Base-by-base conservation (phyloP, 2,113 vertebrate genomes). In the Bufo bufo region DNA sequence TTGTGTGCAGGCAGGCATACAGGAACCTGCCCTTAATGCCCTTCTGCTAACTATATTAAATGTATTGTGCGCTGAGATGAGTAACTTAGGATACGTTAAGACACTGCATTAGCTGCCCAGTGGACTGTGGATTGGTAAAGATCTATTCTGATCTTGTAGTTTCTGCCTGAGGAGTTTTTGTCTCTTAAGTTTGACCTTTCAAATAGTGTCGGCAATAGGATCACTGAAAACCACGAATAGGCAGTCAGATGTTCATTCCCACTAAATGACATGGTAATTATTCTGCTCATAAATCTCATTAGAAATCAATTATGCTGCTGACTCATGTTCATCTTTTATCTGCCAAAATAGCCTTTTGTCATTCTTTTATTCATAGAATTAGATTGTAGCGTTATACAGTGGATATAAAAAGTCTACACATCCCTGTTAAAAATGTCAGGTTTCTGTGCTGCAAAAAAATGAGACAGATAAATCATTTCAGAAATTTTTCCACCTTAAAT, bases 71-170 rank as follows among this genome's bases (percentile, higher is more conserved):
- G 61, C 72, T 69, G 59, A 77, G 45, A 43, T 72, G 63, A 87
- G 49, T 81, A 58, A 87, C 52, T 65, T 20, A 65, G 61, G 81
- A 89, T 89, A 83, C 58, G 82, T 58, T 54, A 59, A 84, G 87
- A 84, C 87, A 89, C 72, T 84, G 72, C 87, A 89, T 89, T 89
- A 89, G 87, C 81, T 89, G 82, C 81, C 81, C 72, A 84, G 59
- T 77, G 87, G 82, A 84, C 87, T 89, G 87, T n/a, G 45, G n/a
- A 77, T 50, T 59, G 61, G 72, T 69, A 63, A 88, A 88, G 49
- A 89, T 84, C 87, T 89, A 77, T 78, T 78, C 87, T 89, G 74
- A 84, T 83, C 80, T 83, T 47, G 52, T 23, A 10, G 11, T 83
- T 89, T 89, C 81, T 84, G 87, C 87, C 81, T 78, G 58, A 89